Conservation (phyloP, 1,140 invertebrate species). For the Tetramorium parvispinum region DNA sequence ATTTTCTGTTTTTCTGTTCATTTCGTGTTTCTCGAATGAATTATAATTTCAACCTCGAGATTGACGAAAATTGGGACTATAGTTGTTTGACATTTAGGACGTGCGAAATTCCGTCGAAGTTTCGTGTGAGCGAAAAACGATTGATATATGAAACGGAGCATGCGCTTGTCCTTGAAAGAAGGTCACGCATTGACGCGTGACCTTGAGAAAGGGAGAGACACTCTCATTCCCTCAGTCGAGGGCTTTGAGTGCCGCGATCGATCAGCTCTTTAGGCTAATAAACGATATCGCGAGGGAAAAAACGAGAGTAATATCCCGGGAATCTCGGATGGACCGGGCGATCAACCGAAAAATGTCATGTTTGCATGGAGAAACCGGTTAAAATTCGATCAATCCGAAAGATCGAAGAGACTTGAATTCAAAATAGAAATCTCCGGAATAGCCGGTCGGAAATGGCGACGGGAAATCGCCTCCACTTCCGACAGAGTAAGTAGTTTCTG, state of each 20-base stretch:
- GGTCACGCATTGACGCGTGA: neutral
- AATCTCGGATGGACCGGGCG: neutral
- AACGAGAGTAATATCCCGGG: neutral
- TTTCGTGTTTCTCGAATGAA: neutral
- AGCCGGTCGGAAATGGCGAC: neutral
- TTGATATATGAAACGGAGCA: neutral
- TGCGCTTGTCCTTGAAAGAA: conserved; percentile 3
- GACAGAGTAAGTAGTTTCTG: conserved; percentile 5
- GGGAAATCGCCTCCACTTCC: neutral
- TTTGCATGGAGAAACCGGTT: neutral
- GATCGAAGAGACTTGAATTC: neutral
- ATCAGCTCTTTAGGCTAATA: conserved; percentile 16
- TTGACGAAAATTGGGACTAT: neutral
- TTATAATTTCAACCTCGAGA: conserved; percentile 5
- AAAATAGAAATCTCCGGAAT: conserved; percentile 2
- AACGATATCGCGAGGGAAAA: neutral
- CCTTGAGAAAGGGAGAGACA: neutral
- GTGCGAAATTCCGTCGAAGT: neutral
- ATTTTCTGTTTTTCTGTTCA: neutral
- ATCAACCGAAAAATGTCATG: neutral
- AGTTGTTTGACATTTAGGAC: neutral
- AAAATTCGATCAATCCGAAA: neutral
- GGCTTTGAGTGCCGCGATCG: neutral
- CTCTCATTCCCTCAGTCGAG: neutral
- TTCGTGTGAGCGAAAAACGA: neutral